phyloP scores from a whole-genome alignment of 2,888 invertebrate species.

The Tetranychus truncatus region DNA sequence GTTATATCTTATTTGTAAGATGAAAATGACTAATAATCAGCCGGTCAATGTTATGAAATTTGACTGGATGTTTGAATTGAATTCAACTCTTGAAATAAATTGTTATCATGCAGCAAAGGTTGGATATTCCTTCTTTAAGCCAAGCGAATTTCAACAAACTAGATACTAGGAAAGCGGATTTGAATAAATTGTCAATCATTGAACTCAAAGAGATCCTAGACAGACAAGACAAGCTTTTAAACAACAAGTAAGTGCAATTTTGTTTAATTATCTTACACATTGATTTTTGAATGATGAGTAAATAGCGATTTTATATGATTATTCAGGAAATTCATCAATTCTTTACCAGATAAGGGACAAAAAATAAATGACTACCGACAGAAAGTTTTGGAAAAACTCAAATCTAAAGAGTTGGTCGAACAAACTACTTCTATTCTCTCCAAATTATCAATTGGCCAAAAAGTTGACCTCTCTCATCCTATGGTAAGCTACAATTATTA shows the following conservation, averaged over 20 bases:
- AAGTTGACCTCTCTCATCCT: background rate
- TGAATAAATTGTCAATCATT: background rate
- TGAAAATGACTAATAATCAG: too few relatives aligned
- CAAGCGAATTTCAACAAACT: too few relatives aligned
- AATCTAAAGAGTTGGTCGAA: constrained; percentile 4
- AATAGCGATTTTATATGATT: background rate
- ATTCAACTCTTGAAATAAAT: too few relatives aligned
- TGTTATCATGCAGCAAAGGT: too few relatives aligned
- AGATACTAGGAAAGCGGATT: background rate
- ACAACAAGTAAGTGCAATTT: background rate
- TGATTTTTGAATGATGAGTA: background rate
- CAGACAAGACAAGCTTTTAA: constrained; percentile 3
- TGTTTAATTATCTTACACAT: background rate
- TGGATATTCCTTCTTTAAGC: too few relatives aligned
- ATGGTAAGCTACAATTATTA: background rate
- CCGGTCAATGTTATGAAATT: too few relatives aligned
- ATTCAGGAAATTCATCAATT: background rate
- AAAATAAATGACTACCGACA: background rate
- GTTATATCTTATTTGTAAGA: too few relatives aligned
- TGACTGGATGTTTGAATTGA: too few relatives aligned
- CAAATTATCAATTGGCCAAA: background rate
- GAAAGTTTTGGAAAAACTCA: background rate
- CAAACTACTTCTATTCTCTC: constrained; percentile 4
- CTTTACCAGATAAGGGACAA: constrained; percentile 7
- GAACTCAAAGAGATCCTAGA: constrained; percentile 1